These are phyloP conservation scores for Pseudanteris insignis DNA, from an alignment of 2,888 invertebrate species.

Conservation along the genomic window DNA sequence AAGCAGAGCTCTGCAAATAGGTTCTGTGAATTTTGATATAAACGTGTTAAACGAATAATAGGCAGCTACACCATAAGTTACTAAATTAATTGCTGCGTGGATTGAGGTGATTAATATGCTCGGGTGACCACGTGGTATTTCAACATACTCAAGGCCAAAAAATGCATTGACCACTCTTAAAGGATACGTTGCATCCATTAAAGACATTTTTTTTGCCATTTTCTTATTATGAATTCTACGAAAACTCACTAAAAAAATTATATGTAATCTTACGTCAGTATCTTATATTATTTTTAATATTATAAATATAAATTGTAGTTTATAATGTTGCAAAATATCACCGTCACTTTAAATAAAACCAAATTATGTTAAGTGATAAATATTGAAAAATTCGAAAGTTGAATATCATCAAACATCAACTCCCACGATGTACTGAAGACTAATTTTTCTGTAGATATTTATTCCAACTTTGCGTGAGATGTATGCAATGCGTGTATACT, in stretches of 20 bases:
- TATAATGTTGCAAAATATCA: background rate
- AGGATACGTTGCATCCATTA: constrained; percentile 8
- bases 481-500: constrained; percentile 9
- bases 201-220: constrained; percentile 10
- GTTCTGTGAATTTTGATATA: no score
- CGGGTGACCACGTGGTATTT: constrained; percentile 16
- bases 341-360: background rate
- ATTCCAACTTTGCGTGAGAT: constrained; percentile 14
- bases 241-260: no score
- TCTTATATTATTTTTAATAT: no score
- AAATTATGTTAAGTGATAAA: no score
- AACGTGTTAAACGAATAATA: no score
- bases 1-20: constrained; percentile 5
- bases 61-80: constrained; percentile 5
- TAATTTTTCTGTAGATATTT: no score
- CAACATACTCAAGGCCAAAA: constrained; percentile 19
- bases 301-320: no score
- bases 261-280: no score
- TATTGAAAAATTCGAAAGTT: no score
- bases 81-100: constrained; percentile 12
- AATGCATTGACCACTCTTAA: constrained; percentile 8
- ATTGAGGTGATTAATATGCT: constrained; percentile 9
- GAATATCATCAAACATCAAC: no score
- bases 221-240: background rate
- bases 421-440: no score